These are phyloP conservation scores for Platanista minor DNA, from an alignment of 2,113 vertebrate species.

Conservation along the genomic window DNA sequence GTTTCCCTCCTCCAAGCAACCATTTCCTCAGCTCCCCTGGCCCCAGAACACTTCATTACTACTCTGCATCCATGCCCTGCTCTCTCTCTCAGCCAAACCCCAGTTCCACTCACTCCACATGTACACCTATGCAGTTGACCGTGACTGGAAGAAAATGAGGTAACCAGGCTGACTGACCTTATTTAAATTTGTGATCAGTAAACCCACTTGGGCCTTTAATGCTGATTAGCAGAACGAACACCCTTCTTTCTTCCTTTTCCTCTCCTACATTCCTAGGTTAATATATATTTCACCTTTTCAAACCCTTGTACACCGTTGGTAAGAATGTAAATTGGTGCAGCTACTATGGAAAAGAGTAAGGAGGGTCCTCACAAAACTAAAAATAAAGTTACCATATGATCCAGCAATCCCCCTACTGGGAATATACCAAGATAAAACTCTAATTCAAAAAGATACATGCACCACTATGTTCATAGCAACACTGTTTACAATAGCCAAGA, in stretches of 20 bases:
- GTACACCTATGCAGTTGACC: neutral
- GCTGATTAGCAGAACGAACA: neutral
- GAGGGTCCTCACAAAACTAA: neutral
- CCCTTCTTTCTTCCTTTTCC: neutral
- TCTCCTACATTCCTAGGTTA: neutral
- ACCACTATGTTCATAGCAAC: neutral
- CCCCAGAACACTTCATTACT: neutral
- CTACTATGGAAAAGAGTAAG: neutral
- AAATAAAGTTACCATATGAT: neutral
- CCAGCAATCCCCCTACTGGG: neutral
- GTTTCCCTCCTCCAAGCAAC: neutral
- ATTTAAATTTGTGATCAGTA: neutral
- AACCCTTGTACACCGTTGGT: neutral
- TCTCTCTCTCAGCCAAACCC: neutral
- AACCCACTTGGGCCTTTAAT: neutral
- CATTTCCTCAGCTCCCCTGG: neutral
- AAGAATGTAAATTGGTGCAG: neutral
- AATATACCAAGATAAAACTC: neutral
- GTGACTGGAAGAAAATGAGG: neutral
- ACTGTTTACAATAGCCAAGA: neutral
- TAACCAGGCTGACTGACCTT: neutral
- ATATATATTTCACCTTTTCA: neutral
- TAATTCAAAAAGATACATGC: neutral
- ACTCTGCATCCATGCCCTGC: no score
- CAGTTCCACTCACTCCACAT: neutral